phyloP scores from a whole-genome alignment of 2,888 invertebrate species.

The Ormyrus nitidulus region DNA sequence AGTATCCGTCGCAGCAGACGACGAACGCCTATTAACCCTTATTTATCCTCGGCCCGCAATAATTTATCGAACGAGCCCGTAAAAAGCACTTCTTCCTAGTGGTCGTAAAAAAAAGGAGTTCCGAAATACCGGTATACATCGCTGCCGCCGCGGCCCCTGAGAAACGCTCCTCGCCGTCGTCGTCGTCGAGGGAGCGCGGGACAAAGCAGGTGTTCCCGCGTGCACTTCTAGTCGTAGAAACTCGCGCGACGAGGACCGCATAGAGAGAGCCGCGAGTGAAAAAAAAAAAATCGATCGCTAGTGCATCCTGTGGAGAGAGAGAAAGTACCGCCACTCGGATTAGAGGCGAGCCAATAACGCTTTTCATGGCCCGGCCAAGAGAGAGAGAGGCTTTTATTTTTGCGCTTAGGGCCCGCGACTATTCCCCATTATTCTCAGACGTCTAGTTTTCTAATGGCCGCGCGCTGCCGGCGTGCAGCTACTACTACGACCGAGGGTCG shows the following conservation, averaged over 20 bases:
- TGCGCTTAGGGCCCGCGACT: constrained; percentile 41
- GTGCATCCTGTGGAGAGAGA: constrained; percentile 50
- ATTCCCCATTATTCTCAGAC: constrained; percentile 53
- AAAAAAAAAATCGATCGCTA: constrained; percentile 50
- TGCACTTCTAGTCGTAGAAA: constrained; percentile 58
- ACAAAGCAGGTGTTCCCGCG: constrained; percentile 62
- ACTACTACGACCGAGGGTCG: not conserved
- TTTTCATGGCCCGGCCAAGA: constrained; percentile 14
- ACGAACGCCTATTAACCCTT: too few species aligned
- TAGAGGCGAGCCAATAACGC: constrained; percentile 46
- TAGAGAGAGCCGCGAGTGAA: constrained; percentile 45
- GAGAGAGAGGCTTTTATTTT: constrained; percentile 46
- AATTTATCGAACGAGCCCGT: too few species aligned
- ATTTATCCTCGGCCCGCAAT: too few species aligned
- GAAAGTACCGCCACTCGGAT: constrained; percentile 34
- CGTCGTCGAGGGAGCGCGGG: not conserved
- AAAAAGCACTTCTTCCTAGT: too few species aligned
- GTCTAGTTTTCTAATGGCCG: constrained; percentile 53
- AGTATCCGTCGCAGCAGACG: too few species aligned
- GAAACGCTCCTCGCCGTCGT: constrained; percentile 15
- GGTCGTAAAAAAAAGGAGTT: not conserved
- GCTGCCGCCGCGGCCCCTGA: constrained; percentile 30
- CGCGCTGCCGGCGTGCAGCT: constrained; percentile 6
- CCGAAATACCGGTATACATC: constrained; percentile 46
- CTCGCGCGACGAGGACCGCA: constrained; percentile 49